phyloP scores from a whole-genome alignment of 2,888 invertebrate species.

The Drosophila paucipuncta region DNA sequence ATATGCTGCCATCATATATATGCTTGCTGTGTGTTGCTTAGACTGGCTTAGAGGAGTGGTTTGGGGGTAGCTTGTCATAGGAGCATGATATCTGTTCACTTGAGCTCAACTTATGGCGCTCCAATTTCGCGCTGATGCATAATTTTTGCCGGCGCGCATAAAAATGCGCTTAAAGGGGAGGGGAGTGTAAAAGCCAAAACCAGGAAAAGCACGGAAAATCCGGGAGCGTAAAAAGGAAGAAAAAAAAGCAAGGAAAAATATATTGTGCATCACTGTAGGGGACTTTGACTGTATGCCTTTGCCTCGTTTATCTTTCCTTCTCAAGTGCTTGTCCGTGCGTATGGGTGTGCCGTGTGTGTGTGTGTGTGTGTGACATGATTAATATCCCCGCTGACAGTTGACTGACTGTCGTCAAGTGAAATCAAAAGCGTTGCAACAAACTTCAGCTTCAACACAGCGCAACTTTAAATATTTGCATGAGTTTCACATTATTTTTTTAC shows the following conservation, averaged over 20 bases:
- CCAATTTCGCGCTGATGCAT: conserved; percentile 80
- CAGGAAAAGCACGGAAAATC: conserved; percentile 52
- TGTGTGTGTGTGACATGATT: conserved; percentile 79
- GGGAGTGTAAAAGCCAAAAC: conserved; percentile 56
- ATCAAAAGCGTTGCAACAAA: conserved; percentile 67
- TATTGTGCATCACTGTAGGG: conserved; percentile 40
- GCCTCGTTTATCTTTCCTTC: conserved; percentile 52
- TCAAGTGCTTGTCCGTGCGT: conserved; percentile 28
- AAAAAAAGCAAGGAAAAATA: conserved; percentile 23
- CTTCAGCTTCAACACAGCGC: conserved; percentile 19
- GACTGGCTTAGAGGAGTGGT: conserved; percentile 2
- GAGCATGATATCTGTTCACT: conserved; percentile 56
- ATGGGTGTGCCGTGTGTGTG: conserved; percentile 20
- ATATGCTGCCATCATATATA: not conserved
- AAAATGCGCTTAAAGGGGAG: conserved; percentile 71
- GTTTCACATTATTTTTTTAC: not conserved
- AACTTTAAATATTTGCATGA: conserved; percentile 47
- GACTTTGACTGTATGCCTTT: conserved; percentile 33
- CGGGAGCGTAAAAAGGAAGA: conserved; percentile 14
- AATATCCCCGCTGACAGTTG: conserved; percentile 82
- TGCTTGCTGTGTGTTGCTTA: conserved; percentile 56
- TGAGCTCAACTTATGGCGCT: conserved; percentile 75
- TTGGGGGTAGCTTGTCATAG: not conserved
- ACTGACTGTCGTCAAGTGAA: conserved; percentile 79
- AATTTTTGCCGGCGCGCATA: conserved; percentile 71